Percentiles rank a stretch among this genome's conserved stretches.
Evolutionary conservation across 2,113 vertebrate genomes (phyloP).

Genomic region (Macaca nemestrina): DNA sequence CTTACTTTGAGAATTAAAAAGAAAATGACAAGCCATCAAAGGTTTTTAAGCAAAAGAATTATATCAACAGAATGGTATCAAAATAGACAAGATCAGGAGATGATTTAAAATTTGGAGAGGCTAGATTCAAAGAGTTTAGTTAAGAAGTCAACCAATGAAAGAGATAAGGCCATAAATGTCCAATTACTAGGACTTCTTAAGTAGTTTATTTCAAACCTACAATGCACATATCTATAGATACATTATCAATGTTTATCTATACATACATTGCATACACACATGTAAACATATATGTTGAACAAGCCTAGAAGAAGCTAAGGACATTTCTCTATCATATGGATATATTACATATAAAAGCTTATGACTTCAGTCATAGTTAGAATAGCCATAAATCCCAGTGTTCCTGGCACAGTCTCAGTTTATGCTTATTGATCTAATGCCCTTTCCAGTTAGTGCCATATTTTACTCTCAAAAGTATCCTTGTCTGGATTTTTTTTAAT

Average conservation of each 20-base stretch:
- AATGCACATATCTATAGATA: background rate
- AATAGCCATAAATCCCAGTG: background rate
- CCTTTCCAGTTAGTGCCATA: background rate
- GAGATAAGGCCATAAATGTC: background rate
- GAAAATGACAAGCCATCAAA: slow-evolving; percentile 33
- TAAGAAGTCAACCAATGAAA: slow-evolving; percentile 23
- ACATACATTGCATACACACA: background rate
- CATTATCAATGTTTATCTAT: background rate
- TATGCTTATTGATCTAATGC: background rate
- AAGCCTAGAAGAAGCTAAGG: background rate
- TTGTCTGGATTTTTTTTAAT: background rate
- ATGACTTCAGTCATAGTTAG: background rate
- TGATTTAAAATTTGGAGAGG: slow-evolving; percentile 8
- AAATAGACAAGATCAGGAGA: background rate
- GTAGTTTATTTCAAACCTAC: background rate
- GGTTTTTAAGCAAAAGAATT: slow-evolving; percentile 13
- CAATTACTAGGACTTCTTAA: background rate
- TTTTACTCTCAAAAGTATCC: slow-evolving; percentile 34
- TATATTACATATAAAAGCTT: background rate
- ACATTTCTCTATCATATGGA: background rate
- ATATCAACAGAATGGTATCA: background rate
- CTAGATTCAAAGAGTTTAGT: background rate
- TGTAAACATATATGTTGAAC: background rate
- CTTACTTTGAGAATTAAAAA: slow-evolving; percentile 19
- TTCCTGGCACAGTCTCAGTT: background rate